Conservation (phyloP, 2,113 vertebrate genomes). For the Etia nguti region DNA sequence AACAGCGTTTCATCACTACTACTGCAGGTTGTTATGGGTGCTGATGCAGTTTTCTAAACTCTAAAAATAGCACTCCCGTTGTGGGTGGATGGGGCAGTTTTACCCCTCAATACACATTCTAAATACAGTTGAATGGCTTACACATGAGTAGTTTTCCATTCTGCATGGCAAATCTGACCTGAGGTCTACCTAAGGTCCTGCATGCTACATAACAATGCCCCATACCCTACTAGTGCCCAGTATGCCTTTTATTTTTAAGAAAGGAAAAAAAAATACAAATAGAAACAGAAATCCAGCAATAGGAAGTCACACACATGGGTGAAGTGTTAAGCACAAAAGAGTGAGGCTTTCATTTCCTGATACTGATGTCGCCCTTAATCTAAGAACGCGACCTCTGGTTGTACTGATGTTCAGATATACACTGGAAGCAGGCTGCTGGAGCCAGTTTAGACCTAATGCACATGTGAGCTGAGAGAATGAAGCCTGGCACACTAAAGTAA, state of each 20-base stretch:
- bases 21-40: neutral
- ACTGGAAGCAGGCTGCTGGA: neutral
- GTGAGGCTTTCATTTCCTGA: neutral
- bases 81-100: neutral
- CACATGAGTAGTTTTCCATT: neutral
- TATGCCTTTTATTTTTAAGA: neutral
- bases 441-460: conserved; percentile 4
- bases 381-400: conserved; percentile 37
- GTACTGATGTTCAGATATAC: neutral
- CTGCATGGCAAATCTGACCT: neutral
- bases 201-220: neutral
- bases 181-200: neutral
- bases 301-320: conserved; percentile 4
- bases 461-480: neutral
- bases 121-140: neutral
- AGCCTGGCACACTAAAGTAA: conserved; percentile 27
- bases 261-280: neutral
- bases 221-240: neutral
- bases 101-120: neutral
- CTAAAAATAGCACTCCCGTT: neutral
- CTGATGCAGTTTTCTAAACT: neutral
- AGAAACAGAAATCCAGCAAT: neutral
- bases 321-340: neutral
- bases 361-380: conserved; percentile 15
- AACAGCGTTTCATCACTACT: conserved; percentile 61